phyloP scores from a whole-genome alignment of 2,797 vertebrate genomes.

The Setipinna tenuifilis region DNA sequence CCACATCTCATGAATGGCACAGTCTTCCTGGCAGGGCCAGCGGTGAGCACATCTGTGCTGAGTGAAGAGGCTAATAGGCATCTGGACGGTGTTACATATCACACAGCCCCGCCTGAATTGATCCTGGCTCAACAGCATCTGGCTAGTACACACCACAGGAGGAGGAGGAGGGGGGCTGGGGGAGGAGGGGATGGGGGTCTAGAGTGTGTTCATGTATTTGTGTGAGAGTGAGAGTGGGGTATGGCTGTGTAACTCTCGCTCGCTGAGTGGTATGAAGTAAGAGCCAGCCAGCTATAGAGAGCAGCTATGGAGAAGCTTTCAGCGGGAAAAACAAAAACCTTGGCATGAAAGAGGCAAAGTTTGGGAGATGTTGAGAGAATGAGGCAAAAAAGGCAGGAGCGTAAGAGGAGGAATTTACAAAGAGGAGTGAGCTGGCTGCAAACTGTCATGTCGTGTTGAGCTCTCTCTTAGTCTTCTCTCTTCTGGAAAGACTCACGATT shows the following conservation, averaged over 20 bases:
- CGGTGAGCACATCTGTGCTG: not conserved
- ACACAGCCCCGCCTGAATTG: not conserved
- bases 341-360: not conserved
- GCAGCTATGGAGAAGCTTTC: not conserved
- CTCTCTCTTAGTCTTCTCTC: conserved; percentile 8
- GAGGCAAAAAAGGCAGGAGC: not conserved
- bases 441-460: conserved; percentile 6
- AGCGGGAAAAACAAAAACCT: not conserved
- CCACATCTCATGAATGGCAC: not conserved
- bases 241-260: not conserved
- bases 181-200: not conserved
- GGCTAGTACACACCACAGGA: conserved; percentile 27
- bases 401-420: not conserved
- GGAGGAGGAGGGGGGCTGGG: not conserved
- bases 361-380: not conserved
- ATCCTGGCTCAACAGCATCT: conserved; percentile 32
- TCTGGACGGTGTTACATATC: conserved; percentile 12
- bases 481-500: not conserved
- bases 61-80: not conserved
- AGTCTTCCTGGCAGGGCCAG: no score
- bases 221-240: not conserved
- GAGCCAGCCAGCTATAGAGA: not conserved
- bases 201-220: not conserved
- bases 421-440: conserved; percentile 11
- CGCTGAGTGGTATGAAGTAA: not conserved